These are phyloP conservation scores for Phyllotreta cruciferae DNA, from an alignment of 2,888 invertebrate genomes.

Conservation along the genomic window DNA sequence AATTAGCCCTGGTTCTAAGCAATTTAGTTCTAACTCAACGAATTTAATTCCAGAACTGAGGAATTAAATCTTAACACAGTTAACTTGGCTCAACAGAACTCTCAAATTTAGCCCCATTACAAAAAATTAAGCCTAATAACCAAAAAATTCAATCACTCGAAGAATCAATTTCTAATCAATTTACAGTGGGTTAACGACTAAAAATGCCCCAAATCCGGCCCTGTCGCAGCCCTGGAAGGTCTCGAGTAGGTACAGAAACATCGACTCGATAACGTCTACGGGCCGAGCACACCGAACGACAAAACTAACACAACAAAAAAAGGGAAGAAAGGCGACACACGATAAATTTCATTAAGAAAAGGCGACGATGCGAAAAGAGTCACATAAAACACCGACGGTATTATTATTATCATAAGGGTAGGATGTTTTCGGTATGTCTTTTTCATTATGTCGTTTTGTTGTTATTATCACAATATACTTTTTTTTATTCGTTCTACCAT, in stretches of 20 bases:
- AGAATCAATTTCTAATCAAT: no score
- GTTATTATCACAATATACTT: slow-evolving; percentile 6
- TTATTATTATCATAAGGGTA: no score
- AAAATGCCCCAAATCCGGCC: background rate
- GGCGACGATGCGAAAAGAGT: slow-evolving; percentile 53
- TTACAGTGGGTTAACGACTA: no score
- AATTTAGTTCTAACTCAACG: no score
- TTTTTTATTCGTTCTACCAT: background rate
- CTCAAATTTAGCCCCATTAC: no score
- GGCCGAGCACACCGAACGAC: slow-evolving; percentile 44
- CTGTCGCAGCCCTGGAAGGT: slow-evolving; percentile 7
- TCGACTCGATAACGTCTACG: slow-evolving; percentile 47
- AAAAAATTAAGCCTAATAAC: no score
- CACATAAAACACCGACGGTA: slow-evolving; percentile 52
- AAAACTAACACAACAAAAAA: no score
- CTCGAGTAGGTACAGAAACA: slow-evolving; percentile 41
- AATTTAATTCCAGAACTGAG: no score
- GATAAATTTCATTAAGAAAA: slow-evolving; percentile 58
- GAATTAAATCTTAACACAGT: no score
- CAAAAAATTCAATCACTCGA: no score
- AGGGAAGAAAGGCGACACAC: slow-evolving; percentile 55
- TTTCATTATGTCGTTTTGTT: slow-evolving; percentile 48
- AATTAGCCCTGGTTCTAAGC: no score
- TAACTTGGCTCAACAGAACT: no score
- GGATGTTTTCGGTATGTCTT: slow-evolving; percentile 51